phyloP scores from a whole-genome alignment of 2,113 vertebrate genomes.

The Laticauda colubrina region DNA sequence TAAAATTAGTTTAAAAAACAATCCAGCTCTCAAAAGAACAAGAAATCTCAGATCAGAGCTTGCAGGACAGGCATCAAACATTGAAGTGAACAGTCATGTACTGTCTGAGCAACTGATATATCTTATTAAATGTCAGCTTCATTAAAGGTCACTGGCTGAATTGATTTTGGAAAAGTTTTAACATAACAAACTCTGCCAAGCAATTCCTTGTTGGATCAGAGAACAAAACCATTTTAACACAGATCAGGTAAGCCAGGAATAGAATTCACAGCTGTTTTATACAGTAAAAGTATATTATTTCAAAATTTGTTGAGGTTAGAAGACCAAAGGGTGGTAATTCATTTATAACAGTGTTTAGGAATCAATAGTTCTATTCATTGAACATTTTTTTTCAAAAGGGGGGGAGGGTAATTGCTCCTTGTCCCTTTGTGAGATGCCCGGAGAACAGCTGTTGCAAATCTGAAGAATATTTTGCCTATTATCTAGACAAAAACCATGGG shows the following conservation, averaged over 20 bases:
- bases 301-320: not conserved
- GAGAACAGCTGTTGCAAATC: not conserved
- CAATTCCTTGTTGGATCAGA: slow-evolving; percentile 17
- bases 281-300: not conserved
- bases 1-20: not conserved
- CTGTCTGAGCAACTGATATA: not conserved
- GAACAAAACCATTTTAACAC: not conserved
- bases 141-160: slow-evolving; percentile 29
- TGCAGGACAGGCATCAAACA: not conserved
- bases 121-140: slow-evolving; percentile 36
- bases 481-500: not conserved
- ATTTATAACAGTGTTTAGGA: not conserved
- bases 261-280: rapidly evolving
- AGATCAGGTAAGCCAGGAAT: not conserved
- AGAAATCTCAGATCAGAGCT: not conserved
- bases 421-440: not conserved
- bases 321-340: not conserved
- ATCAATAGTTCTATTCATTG: not conserved
- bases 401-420: not conserved
- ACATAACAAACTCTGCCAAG: not conserved
- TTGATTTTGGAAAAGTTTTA: slow-evolving; percentile 13
- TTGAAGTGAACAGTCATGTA: not conserved
- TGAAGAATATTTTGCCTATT: not conserved
- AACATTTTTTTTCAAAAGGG: not conserved
- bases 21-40: slow-evolving; percentile 3